These are phyloP conservation scores for Polypterus bichir DNA, from an alignment of 2,113 vertebrate genomes.

Conservation along the genomic window DNA sequence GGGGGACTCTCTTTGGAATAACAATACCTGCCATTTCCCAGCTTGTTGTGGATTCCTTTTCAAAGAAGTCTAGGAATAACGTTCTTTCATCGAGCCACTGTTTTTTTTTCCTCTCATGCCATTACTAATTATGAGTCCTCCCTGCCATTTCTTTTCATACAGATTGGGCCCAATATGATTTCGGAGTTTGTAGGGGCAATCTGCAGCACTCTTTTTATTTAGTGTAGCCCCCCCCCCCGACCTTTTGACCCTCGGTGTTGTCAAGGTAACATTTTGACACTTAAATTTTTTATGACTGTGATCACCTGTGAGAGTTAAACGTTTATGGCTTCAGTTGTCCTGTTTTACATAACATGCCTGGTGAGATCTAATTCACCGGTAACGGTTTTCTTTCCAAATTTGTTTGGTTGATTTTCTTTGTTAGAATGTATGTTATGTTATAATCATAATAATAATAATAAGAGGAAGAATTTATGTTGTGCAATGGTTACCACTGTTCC, in stretches of 20 bases:
- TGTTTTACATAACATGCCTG: too few relatives aligned
- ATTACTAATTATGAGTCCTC: slow-evolving; percentile 1
- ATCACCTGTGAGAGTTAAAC: neutral
- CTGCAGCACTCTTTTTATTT: neutral
- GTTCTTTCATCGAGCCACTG: neutral
- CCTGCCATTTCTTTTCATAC: slow-evolving; percentile 5
- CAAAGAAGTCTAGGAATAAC: slow-evolving; percentile 2
- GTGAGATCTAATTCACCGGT: too few relatives aligned
- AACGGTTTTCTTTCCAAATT: too few relatives aligned
- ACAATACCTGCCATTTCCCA: slow-evolving; percentile 7
- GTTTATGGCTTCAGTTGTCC: too few relatives aligned
- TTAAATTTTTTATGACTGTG: neutral
- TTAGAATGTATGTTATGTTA: too few relatives aligned
- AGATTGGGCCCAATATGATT: neutral
- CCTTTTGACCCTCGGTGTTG: slow-evolving; percentile 2
- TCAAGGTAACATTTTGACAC: neutral
- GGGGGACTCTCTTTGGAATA: neutral
- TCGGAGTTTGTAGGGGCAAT: neutral
- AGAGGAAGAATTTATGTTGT: too few relatives aligned
- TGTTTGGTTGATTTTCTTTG: too few relatives aligned
- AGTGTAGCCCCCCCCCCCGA: neutral
- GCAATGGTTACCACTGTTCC: too few relatives aligned
- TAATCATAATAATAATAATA: too few relatives aligned
- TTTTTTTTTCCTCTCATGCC: neutral
- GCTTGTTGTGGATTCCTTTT: slow-evolving; percentile 2